A percentile compares a stretch with the other conserved stretches of the same genome.
Conservation (phyloP, 2,113 vertebrate species). For the Rhabdornis inornatus region DNA sequence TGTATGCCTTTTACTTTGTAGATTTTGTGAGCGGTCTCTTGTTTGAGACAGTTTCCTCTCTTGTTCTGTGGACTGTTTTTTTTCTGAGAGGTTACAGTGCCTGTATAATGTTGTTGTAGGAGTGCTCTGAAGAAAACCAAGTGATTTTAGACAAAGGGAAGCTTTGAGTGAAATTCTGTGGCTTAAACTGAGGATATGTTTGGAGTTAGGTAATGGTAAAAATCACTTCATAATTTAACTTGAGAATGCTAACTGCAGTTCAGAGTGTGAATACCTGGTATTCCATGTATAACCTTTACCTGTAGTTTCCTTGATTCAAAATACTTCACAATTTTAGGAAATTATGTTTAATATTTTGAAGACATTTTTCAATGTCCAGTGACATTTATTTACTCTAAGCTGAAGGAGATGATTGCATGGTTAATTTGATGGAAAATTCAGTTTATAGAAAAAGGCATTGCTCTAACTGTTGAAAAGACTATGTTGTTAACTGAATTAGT, state of each 20-base stretch:
- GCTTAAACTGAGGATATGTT: neutral
- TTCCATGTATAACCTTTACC: neutral
- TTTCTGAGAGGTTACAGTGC: neutral
- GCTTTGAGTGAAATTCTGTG: neutral
- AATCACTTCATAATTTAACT: neutral
- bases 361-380: neutral
- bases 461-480: neutral
- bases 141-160: neutral
- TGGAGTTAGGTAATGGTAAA: neutral
- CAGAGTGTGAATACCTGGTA: neutral
- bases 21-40: neutral
- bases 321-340: neutral
- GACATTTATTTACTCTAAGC: neutral
- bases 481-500: neutral
- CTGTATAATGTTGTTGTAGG: neutral
- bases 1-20: neutral
- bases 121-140: neutral
- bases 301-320: neutral
- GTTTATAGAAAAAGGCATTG: neutral
- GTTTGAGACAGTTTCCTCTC: neutral
- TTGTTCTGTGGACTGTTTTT: neutral
- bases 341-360: neutral
- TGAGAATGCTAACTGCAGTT: neutral
- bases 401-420: neutral
- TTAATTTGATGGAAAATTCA: neutral